phyloP scores from a whole-genome alignment of 2,888 invertebrate species.

The Ypsolopha scabrella region DNA sequence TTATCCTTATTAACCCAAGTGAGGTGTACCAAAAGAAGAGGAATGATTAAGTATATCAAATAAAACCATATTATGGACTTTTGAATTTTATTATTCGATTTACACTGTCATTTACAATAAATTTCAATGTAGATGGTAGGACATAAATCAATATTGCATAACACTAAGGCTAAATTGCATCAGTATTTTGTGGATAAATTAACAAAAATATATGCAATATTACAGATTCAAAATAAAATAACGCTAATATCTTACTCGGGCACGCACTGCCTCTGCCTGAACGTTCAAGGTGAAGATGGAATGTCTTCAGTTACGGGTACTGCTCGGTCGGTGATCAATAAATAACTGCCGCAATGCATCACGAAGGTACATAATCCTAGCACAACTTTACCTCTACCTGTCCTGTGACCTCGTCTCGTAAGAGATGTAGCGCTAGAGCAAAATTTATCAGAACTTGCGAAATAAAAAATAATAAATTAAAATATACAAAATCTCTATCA shows the following conservation, averaged over 20 bases:
- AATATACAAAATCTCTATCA: conserved; percentile 72
- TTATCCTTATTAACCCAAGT: too few relatives aligned
- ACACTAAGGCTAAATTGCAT: conserved; percentile 69
- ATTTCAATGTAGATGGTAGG: conserved; percentile 70
- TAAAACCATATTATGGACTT: conserved; percentile 57
- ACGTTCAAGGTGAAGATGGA: conserved; percentile 33
- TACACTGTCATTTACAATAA: conserved; percentile 72
- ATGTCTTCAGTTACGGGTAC: conserved; percentile 26
- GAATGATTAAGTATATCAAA: conserved; percentile 14
- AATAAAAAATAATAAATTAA: conserved; percentile 70
- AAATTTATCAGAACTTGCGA: conserved; percentile 56
- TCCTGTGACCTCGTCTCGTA: conserved; percentile 52
- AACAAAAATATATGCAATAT: conserved; percentile 69
- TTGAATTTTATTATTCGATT: conserved; percentile 71
- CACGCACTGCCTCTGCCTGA: conserved; percentile 32
- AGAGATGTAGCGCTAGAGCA: conserved; percentile 61
- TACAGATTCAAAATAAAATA: conserved; percentile 66
- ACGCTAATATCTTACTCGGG: conserved; percentile 69
- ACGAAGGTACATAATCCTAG: conserved; percentile 44
- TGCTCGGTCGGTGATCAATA: conserved; percentile 23
- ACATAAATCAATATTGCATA: conserved; percentile 70
- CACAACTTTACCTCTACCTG: conserved; percentile 57
- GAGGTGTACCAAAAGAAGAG: too few relatives aligned
- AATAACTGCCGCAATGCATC: conserved; percentile 44
- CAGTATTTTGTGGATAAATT: conserved; percentile 68